A percentile compares a stretch with the other conserved stretches of the same genome.
Conservation (phyloP, 2,113 vertebrate genomes). For the Dasyurus viverrinus region DNA sequence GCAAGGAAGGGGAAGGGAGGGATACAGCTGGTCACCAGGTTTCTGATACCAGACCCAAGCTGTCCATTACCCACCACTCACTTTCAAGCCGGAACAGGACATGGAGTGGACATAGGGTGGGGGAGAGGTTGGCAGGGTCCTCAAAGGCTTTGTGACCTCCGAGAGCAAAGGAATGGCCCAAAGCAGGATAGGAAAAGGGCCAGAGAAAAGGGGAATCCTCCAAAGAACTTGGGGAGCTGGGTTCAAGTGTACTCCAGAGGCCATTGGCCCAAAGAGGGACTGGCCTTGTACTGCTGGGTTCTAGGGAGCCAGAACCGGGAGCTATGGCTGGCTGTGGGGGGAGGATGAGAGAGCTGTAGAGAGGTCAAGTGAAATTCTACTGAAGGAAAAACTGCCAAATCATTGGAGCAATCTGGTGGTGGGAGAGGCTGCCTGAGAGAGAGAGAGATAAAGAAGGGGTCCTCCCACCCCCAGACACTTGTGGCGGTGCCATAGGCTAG, state of each 20-base stretch:
- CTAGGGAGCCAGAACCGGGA: background rate
- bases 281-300: background rate
- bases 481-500: background rate
- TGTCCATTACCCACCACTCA: background rate
- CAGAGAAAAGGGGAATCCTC: background rate
- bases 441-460: background rate
- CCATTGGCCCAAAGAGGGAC: background rate
- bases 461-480: background rate
- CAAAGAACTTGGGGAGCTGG: background rate
- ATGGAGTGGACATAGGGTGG: background rate
- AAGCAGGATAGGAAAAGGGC: background rate
- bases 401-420: background rate
- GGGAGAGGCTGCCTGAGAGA: background rate
- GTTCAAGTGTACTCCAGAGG: background rate
- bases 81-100: background rate
- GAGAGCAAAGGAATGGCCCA: background rate
- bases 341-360: background rate
- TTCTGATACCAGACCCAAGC: background rate
- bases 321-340: background rate
- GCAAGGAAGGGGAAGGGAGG: background rate
- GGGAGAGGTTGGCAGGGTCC: background rate
- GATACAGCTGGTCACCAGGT: background rate
- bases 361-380: background rate
- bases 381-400: background rate
- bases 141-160: background rate